Evolutionary conservation across 2,888 invertebrate species (phyloP).

Genomic region (Drosophila dives): DNA sequence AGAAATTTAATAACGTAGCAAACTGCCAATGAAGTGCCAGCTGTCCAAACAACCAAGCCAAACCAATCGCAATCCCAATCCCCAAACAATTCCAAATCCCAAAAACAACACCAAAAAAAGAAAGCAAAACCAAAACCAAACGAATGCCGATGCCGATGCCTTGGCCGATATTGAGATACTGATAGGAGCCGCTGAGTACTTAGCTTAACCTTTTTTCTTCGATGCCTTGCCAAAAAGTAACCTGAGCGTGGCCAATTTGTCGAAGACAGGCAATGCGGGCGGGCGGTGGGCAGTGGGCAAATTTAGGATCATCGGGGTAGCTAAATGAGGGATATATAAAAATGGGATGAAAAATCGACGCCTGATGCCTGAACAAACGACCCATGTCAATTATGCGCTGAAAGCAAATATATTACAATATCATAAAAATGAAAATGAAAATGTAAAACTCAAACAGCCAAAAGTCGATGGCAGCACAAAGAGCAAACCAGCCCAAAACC

Average conservation of each 20-base stretch:
- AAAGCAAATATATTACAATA: slow-evolving; percentile 81
- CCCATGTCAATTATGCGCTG: slow-evolving; percentile 80
- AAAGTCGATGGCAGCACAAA: slow-evolving; percentile 58
- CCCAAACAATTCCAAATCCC: background rate
- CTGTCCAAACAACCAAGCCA: slow-evolving; percentile 70
- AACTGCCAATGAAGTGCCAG: slow-evolving; percentile 76
- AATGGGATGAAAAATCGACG: slow-evolving; percentile 48
- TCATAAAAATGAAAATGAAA: slow-evolving; percentile 74
- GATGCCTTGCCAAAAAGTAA: slow-evolving; percentile 50
- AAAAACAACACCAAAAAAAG: background rate
- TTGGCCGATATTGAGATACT: background rate
- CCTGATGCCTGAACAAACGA: slow-evolving; percentile 69
- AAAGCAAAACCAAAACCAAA: background rate
- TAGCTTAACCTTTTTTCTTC: slow-evolving; percentile 66
- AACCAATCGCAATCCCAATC: slow-evolving; percentile 1
- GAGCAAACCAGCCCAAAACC: background rate
- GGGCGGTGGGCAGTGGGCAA: background rate
- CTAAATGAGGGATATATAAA: background rate
- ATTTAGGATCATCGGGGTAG: slow-evolving; percentile 4
- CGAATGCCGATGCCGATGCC: background rate
- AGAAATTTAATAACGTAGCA: slow-evolving; percentile 72
- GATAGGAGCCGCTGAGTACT: slow-evolving; percentile 54
- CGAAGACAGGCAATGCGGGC: slow-evolving; percentile 32
- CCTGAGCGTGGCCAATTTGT: slow-evolving; percentile 77
- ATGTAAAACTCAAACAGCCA: slow-evolving; percentile 74